These are phyloP conservation scores for Montipora capricornis DNA, from an alignment of 64 coral and sea anemone species.

Conservation along the genomic window DNA sequence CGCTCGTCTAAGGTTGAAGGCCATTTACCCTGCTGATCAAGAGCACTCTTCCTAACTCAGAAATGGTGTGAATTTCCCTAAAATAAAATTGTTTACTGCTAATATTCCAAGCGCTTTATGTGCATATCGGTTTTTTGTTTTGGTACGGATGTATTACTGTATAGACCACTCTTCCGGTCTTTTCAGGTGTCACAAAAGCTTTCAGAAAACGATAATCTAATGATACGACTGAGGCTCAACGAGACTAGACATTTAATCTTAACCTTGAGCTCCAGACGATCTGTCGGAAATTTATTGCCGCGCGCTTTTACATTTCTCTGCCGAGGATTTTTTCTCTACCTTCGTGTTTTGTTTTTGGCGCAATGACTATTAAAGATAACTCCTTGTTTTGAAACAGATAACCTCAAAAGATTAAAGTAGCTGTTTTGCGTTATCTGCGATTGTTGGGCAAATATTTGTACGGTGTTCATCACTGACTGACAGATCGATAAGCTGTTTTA, in stretches of 20 bases:
- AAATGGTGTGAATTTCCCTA: slow-evolving; percentile 50
- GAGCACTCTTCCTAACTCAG: not conserved
- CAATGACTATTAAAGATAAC: not conserved
- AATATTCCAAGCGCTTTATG: slow-evolving; percentile 48
- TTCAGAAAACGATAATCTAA: slow-evolving; percentile 61
- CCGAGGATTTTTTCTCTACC: not conserved
- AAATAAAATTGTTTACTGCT: slow-evolving; percentile 57
- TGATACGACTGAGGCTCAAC: slow-evolving; percentile 50
- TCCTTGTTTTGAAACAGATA: slow-evolving; percentile 37
- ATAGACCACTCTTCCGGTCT: slow-evolving; percentile 41
- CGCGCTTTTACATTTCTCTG: not conserved
- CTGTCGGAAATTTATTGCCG: not conserved
- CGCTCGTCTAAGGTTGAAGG: not conserved
- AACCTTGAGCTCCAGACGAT: slow-evolving; percentile 36
- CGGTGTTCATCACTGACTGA: slow-evolving; percentile 7
- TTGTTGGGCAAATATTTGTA: slow-evolving; percentile 48
- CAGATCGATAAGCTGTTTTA: slow-evolving; percentile 42
- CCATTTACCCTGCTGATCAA: not conserved
- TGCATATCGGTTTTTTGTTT: slow-evolving; percentile 53
- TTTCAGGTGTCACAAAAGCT: slow-evolving; percentile 62
- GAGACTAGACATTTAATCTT: slow-evolving; percentile 27
- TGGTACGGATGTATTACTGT: slow-evolving; percentile 49
- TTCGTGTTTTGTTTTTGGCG: not conserved
- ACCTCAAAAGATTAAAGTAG: slow-evolving; percentile 37
- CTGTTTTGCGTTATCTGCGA: slow-evolving; percentile 36